These are phyloP conservation scores for Garra rufa DNA, from an alignment of 2,113 vertebrate species.

Conservation along the genomic window DNA sequence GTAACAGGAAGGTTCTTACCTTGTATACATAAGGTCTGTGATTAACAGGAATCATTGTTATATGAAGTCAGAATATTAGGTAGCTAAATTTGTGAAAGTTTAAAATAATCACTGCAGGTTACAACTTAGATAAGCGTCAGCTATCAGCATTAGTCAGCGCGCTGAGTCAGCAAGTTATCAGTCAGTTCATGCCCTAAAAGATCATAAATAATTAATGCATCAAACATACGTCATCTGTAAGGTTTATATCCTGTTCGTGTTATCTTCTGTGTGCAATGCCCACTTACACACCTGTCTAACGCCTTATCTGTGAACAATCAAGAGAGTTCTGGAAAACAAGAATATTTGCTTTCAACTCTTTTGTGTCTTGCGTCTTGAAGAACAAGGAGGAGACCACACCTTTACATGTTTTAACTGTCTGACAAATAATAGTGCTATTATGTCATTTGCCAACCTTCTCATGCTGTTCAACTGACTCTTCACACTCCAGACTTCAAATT, in stretches of 20 bases:
- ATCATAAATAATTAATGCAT: neutral
- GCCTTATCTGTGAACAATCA: constrained; percentile 13
- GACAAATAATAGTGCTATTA: constrained; percentile 4
- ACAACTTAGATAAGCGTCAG: neutral
- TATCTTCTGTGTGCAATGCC: neutral
- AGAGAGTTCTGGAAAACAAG: constrained; percentile 8
- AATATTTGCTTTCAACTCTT: constrained; percentile 13
- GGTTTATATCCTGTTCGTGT: neutral
- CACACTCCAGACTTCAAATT: neutral
- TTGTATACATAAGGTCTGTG: neutral
- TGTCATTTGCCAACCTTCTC: constrained; percentile 1
- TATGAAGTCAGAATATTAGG: constrained; percentile 32
- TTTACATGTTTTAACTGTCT: constrained; percentile 15
- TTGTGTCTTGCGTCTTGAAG: constrained; percentile 11
- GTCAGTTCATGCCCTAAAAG: neutral
- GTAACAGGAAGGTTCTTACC: constrained; percentile 5
- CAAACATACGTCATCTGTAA: neutral
- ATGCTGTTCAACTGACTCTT: neutral
- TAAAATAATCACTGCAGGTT: constrained; percentile 22
- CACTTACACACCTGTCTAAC: neutral
- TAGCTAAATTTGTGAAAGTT: neutral
- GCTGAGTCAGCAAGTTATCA: constrained; percentile 18
- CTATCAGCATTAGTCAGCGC: constrained; percentile 10
- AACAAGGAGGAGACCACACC: constrained; percentile 10
- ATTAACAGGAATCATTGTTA: neutral